A percentile compares a stretch with the other conserved stretches of the same genome.
Conservation (phyloP, 2,113 vertebrate genomes). For the Ramphastos sulfuratus region DNA sequence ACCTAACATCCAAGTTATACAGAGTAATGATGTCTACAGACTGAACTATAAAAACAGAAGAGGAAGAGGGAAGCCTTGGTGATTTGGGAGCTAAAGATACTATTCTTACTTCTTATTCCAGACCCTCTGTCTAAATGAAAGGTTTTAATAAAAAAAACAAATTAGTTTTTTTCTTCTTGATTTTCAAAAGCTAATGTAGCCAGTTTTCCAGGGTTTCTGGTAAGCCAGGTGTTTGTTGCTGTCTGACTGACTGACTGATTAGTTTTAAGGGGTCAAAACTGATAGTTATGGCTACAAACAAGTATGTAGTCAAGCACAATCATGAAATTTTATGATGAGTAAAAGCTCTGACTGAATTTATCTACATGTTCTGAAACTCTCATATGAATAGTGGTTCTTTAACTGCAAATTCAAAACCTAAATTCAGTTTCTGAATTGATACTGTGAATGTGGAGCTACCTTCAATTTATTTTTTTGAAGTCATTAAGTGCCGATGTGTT, state of each 20-base stretch:
- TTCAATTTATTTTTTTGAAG: not conserved
- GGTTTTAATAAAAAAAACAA: not conserved
- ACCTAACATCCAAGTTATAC: not conserved
- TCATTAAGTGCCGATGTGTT: not conserved
- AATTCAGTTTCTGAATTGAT: not conserved
- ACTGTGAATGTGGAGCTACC: not conserved
- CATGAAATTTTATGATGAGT: not conserved
- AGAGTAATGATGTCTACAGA: not conserved
- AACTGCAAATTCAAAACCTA: no score
- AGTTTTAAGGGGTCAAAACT: not conserved
- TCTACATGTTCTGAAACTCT: not conserved
- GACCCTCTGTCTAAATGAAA: not conserved
- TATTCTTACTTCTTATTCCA: not conserved
- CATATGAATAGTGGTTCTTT: not conserved
- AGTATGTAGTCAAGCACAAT: not conserved
- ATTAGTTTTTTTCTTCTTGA: rapidly evolving
- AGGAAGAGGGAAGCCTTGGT: not conserved
- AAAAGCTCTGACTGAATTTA: not conserved
- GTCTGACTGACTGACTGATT: not conserved
- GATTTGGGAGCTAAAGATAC: not conserved
- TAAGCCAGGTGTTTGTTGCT: not conserved
- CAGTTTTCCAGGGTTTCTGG: not conserved
- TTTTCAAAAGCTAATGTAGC: not conserved
- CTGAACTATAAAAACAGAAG: not conserved
- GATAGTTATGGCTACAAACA: not conserved